phyloP scores from a whole-genome alignment of 2,797 vertebrate species.

The Coracias cyanogaster region DNA sequence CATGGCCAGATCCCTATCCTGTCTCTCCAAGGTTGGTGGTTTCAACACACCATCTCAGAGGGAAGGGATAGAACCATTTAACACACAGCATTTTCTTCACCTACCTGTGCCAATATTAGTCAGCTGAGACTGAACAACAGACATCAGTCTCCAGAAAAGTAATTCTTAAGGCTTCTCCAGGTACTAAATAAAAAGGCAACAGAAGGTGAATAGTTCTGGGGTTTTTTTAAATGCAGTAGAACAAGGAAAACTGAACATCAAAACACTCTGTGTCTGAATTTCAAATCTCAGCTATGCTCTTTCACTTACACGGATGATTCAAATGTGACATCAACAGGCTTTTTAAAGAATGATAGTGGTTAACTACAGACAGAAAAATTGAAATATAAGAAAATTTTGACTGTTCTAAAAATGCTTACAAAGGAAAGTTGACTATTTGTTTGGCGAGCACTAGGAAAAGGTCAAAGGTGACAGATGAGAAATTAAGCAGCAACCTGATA shows the following conservation, averaged over 20 bases:
- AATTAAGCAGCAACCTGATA: not conserved
- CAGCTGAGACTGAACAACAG: not conserved
- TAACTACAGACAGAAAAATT: not conserved
- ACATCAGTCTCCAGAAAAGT: not conserved
- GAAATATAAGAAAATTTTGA: not conserved
- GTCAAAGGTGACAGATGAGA: not conserved
- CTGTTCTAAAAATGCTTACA: not conserved
- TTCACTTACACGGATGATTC: not conserved
- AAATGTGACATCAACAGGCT: not conserved
- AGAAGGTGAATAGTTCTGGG: not conserved
- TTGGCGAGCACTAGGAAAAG: not conserved
- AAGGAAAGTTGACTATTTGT: not conserved
- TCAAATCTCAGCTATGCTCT: not conserved
- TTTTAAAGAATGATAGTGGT: not conserved
- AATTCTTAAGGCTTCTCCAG: not conserved
- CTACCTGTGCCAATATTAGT: not conserved
- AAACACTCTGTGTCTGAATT: not conserved
- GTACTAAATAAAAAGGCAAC: not conserved
- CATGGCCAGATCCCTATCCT: not conserved
- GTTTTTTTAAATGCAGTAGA: not conserved
- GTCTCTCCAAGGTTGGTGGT: not conserved
- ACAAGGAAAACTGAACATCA: not conserved
- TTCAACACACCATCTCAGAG: not conserved
- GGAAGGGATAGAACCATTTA: not conserved
- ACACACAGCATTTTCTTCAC: accelerated